phyloP scores from a whole-genome alignment of 2,888 invertebrate genomes.

The Bellardia pandia region DNA sequence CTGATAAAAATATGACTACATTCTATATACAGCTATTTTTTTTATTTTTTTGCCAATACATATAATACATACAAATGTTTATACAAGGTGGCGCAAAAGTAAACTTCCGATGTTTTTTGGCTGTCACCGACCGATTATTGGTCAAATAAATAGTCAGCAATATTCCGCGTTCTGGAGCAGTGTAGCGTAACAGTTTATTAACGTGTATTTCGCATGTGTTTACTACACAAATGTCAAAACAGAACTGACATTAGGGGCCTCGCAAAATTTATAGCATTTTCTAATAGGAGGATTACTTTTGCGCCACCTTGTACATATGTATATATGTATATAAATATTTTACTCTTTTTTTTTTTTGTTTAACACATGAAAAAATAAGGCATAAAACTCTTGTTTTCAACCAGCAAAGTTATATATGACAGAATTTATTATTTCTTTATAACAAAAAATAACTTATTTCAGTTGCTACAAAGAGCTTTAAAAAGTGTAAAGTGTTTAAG shows the following conservation, averaged over 20 bases:
- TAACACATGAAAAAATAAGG: conserved; percentile 46
- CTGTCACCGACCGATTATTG: too few species aligned
- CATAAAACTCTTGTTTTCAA: conserved; percentile 52
- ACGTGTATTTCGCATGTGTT: too few species aligned
- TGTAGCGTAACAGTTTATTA: too few species aligned
- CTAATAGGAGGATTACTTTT: too few species aligned
- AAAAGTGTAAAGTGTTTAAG: conserved; percentile 60
- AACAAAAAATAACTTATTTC: conserved; percentile 52
- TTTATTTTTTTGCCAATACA: conserved; percentile 51
- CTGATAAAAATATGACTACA: conserved; percentile 69
- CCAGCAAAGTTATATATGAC: conserved; percentile 33
- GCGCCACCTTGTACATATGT: too few species aligned
- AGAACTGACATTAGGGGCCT: too few species aligned
- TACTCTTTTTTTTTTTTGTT: conserved; percentile 58
- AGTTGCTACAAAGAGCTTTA: conserved; percentile 65
- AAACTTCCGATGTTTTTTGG: too few species aligned
- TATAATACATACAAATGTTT: neutral
- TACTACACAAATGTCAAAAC: too few species aligned
- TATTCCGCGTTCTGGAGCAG: too few species aligned
- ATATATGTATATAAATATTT: conserved; percentile 35
- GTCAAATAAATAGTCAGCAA: too few species aligned
- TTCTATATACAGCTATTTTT: conserved; percentile 52
- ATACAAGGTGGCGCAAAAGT: too few species aligned
- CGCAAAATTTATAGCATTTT: too few species aligned
- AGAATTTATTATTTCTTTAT: conserved; percentile 51